Evolutionary conservation across 2,888 invertebrate species (phyloP).

Genomic region (Eilema sororculum): DNA sequence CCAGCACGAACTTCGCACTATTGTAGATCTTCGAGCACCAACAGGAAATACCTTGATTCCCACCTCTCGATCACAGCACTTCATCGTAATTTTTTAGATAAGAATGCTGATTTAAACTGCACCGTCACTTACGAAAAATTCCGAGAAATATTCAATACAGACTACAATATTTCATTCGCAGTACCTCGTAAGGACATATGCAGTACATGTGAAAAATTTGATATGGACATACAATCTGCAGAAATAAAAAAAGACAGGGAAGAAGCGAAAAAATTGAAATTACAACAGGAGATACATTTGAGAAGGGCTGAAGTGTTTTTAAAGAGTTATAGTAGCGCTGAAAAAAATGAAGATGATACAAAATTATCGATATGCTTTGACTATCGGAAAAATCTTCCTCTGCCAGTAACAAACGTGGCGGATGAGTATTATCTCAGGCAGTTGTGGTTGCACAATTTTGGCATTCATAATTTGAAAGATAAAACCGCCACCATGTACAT

Average conservation of each 20-base stretch:
- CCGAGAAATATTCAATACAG: not conserved
- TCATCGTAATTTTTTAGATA: not conserved
- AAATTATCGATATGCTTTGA: conserved; percentile 23
- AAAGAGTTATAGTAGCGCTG: not conserved
- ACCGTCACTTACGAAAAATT: conserved; percentile 17
- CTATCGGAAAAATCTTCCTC: not conserved
- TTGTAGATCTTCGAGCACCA: conserved; percentile 10
- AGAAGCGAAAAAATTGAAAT: too few species aligned
- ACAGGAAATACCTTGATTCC: conserved; percentile 14
- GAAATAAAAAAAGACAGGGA: too few species aligned
- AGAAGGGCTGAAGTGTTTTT: not conserved
- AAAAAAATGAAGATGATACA: too few species aligned
- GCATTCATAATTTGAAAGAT: conserved; percentile 12
- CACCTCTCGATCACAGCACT: not conserved
- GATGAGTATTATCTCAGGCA: not conserved
- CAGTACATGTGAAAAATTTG: conserved; percentile 9
- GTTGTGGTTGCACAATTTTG: conserved; percentile 24
- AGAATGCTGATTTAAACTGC: conserved; percentile 9
- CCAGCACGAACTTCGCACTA: conserved; percentile 19
- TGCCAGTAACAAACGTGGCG: too few species aligned
- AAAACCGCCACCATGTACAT: conserved; percentile 16
- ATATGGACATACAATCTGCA: too few species aligned
- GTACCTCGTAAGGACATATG: conserved; percentile 17
- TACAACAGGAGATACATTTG: too few species aligned
- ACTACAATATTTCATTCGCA: conserved; percentile 20